Conservation (phyloP, 2,888 invertebrate species). For the Meiosimyza platycephala region DNA sequence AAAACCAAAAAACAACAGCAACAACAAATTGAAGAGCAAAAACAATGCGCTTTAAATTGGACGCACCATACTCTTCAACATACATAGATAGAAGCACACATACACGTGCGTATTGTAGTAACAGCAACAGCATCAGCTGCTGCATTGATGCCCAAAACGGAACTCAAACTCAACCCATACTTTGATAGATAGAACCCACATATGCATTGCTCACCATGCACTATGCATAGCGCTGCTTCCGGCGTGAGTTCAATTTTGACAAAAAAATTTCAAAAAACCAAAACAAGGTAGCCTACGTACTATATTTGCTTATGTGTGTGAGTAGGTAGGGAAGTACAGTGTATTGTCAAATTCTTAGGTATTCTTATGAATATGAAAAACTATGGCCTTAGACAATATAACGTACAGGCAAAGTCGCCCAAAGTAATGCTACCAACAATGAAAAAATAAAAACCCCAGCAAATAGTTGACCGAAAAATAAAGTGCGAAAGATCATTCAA, state of each 20-base stretch:
- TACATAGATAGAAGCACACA: conserved; percentile 1
- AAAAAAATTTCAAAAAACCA: conserved; percentile 13
- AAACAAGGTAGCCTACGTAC: conserved; percentile 22
- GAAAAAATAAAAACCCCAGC: no score
- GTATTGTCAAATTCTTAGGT: neutral
- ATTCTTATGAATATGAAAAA: neutral
- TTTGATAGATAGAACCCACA: neutral
- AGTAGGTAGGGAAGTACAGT: no score
- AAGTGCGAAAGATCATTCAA: no score
- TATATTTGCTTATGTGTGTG: neutral
- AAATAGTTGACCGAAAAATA: no score
- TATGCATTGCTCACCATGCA: conserved; percentile 12
- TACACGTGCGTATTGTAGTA: neutral
- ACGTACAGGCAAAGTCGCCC: no score
- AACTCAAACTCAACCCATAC: conserved; percentile 23
- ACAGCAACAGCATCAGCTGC: conserved; percentile 20
- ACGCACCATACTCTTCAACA: conserved; percentile 8
- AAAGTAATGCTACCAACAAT: no score
- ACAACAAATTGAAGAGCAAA: neutral
- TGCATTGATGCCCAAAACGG: conserved; percentile 11
- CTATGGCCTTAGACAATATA: no score
- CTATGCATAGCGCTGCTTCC: conserved; percentile 27
- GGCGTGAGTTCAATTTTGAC: conserved; percentile 19
- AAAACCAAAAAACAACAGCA: conserved; percentile 22
- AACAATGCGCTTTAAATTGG: conserved; percentile 30